Base-by-base conservation (phyloP, 2,797 vertebrate species). In the Tenualosa ilisha region DNA sequence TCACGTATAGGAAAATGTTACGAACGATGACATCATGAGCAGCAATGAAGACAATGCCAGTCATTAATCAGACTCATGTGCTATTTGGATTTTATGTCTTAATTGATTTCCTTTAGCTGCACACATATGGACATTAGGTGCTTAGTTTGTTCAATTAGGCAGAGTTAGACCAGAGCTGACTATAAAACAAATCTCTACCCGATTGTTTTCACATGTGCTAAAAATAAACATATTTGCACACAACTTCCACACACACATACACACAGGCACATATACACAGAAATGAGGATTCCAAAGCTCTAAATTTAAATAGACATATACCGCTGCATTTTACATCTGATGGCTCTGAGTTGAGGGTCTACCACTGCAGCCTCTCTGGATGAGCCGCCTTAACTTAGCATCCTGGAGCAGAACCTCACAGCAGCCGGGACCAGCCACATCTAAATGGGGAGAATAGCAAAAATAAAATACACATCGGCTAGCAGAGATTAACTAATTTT, bases 351-450 rank as follows among this genome's bases (percentile, higher is more conserved):
- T 24, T 81, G 43, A 75, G n/a, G 13, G 4, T 43, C 68, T 43
- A 37, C 40, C 50, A 68, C 82, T 56, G 15, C 65, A 43, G 26
- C 59, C 49, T 85, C 63, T 2, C 68, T 49, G 51, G 51, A 86
- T 15, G 31, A 31, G 31, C 3, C 65, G 8, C 12, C 65, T 79
- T 17, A 43, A 6, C 72, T 46, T 17, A 79, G 40, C 72, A 93
- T 91, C 86, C 86, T 89, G 26, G 88, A 88, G 91, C 94, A 95
- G 86, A 91, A 91, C 61, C 4, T 87, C 86, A 96, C 92, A 59
- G 94, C 92, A 0, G 93, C 93, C n/a, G 94, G 92, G 86, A 92
- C 86, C 91, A 94, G 92, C 90, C 92, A 94, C 89, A 95, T 93
- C 93, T 95, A 89, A 79, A 9, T 6, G 20, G 40, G 72, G 20